phyloP scores from a whole-genome alignment of 1,140 invertebrate species.

The Pteromalus puparum region DNA sequence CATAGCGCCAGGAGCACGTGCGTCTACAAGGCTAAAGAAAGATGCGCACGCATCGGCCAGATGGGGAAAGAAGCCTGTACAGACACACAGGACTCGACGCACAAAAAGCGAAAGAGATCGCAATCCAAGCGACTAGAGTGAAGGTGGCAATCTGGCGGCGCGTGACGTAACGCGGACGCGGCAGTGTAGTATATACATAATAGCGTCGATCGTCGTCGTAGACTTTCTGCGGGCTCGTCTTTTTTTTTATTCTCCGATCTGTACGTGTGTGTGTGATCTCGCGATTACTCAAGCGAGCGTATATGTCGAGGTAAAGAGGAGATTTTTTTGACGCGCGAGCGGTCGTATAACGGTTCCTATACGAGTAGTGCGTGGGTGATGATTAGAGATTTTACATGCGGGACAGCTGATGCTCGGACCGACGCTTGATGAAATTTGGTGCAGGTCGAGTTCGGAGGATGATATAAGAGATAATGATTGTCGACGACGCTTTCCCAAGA shows the following conservation, averaged over 20 bases:
- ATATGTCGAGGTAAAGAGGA: too few relatives aligned
- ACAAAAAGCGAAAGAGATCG: background rate
- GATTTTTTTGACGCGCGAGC: too few relatives aligned
- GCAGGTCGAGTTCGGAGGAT: background rate
- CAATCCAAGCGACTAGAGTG: background rate
- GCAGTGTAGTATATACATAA: background rate
- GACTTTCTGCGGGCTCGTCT: conserved; percentile 1
- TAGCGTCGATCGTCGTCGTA: background rate
- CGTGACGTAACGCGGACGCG: conserved; percentile 17
- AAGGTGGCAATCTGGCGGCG: conserved; percentile 15
- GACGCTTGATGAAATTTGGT: background rate
- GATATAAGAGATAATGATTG: background rate
- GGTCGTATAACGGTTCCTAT: too few relatives aligned
- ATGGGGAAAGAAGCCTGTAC: background rate
- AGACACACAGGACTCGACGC: too few relatives aligned
- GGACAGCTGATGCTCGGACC: too few relatives aligned
- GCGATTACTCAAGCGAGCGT: too few relatives aligned
- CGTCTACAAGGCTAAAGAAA: background rate
- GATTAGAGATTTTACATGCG: background rate
- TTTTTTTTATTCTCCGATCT: background rate
- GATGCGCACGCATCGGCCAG: background rate
- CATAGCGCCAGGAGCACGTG: background rate
- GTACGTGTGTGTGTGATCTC: background rate
- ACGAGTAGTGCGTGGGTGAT: background rate
- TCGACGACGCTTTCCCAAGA: too few relatives aligned